Evolutionary conservation across 1,140 invertebrate genomes (phyloP).

Genomic region (Watersipora subatra): DNA sequence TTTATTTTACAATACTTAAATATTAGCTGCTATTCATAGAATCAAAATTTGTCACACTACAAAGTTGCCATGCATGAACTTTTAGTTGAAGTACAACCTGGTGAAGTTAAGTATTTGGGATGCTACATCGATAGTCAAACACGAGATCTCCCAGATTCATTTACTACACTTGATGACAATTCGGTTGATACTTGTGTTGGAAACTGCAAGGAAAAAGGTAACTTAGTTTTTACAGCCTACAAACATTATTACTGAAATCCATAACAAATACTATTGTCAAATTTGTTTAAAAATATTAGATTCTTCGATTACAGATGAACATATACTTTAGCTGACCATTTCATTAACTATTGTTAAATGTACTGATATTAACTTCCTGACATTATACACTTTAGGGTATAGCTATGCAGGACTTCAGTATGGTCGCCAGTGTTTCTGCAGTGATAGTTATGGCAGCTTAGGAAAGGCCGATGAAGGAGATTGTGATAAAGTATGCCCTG

Average conservation of each 20-base stretch:
- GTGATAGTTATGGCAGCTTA: not conserved
- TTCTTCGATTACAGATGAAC: too few relatives aligned
- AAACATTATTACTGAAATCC: too few relatives aligned
- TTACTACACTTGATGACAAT: not conserved
- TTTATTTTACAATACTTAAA: too few relatives aligned
- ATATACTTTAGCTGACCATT: not conserved
- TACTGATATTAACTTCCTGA: not conserved
- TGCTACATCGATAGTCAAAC: not conserved
- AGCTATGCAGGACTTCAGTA: not conserved
- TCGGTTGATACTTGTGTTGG: not conserved
- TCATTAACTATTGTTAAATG: not conserved
- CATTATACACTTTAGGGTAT: not conserved
- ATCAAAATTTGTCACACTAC: too few relatives aligned
- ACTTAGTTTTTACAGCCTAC: too few relatives aligned
- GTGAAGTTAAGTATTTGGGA: not conserved
- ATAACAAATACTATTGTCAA: too few relatives aligned
- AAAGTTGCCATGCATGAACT: too few relatives aligned
- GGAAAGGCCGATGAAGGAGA: not conserved
- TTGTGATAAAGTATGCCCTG: not conserved
- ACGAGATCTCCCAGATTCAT: not conserved
- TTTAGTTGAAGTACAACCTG: too few relatives aligned
- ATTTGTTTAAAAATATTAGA: too few relatives aligned
- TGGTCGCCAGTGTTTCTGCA: not conserved
- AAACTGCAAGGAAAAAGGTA: not conserved
- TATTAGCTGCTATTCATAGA: too few relatives aligned